A percentile compares a stretch with the other conserved stretches of the same genome.
These are phyloP conservation scores for Phalanger gymnotis DNA, from an alignment of 2,797 vertebrate genomes.

Conservation along the genomic window DNA sequence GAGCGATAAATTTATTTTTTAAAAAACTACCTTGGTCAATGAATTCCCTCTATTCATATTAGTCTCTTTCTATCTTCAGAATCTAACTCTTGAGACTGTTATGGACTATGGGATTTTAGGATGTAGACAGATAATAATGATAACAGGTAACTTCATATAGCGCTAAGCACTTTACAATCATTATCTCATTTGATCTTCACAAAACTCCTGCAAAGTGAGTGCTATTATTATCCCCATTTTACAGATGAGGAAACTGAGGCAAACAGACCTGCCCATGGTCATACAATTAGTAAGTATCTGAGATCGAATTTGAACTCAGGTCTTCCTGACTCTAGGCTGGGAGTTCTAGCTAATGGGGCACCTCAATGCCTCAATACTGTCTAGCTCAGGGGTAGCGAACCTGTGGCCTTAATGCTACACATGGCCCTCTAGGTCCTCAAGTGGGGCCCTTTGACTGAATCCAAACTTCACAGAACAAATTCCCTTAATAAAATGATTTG, in stretches of 20 bases:
- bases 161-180: not conserved
- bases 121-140: not conserved
- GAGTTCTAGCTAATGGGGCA: too few species aligned
- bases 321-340: not conserved
- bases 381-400: too few species aligned
- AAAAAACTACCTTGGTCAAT: not conserved
- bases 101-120: not conserved
- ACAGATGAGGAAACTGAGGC: not conserved
- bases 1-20: not conserved
- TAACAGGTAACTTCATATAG: not conserved
- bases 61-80: not conserved
- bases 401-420: too few species aligned
- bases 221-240: not conserved
- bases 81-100: not conserved
- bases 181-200: not conserved
- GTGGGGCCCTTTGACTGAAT: too few species aligned
- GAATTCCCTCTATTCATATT: too few species aligned
- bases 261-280: not conserved
- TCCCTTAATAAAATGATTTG: too few species aligned
- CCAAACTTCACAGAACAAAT: too few species aligned
- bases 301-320: not conserved
- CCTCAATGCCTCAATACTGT: too few species aligned
- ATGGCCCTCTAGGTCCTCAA: too few species aligned
- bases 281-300: not conserved
- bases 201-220: not conserved